These are phyloP conservation scores for Elysia chlorotica DNA, from an alignment of 1,140 invertebrate genomes.

Conservation along the genomic window DNA sequence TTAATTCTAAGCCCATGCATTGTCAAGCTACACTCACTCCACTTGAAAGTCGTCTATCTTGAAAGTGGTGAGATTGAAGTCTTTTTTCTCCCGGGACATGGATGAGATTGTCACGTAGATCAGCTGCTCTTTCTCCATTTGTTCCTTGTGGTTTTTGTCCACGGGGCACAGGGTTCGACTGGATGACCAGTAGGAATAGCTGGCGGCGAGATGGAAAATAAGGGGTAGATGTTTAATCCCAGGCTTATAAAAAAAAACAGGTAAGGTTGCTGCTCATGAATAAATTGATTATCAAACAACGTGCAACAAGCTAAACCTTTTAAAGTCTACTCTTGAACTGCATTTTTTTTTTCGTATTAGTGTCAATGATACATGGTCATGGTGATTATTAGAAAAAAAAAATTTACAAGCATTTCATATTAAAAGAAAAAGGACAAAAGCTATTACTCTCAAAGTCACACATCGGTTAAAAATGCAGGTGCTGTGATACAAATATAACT, in stretches of 20 bases:
- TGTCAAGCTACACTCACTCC: conserved; percentile 45
- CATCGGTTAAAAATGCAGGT: no score
- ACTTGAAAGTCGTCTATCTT: conserved; percentile 68
- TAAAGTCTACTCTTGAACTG: not conserved
- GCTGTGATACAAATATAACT: no score
- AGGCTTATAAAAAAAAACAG: conserved; percentile 5
- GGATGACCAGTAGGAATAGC: conserved; percentile 66
- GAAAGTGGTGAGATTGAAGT: conserved; percentile 65
- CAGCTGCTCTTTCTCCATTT: conserved; percentile 46
- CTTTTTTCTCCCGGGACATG: conserved; percentile 63
- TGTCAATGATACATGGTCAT: not conserved
- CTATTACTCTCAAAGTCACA: no score
- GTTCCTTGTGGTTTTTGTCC: conserved; percentile 61
- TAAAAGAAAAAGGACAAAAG: no score
- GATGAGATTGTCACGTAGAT: conserved; percentile 70
- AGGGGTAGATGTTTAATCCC: no score
- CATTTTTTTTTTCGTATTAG: not conserved
- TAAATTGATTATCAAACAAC: not conserved
- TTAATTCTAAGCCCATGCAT: no score
- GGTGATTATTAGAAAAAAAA: not conserved
- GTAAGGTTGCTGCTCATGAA: not conserved
- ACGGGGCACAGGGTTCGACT: conserved; percentile 72
- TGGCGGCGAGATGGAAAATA: no score
- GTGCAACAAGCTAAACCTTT: not conserved
- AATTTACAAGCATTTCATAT: no score